Conservation (phyloP, 2,113 vertebrate species). For the Phyllopteryx taeniolatus region DNA sequence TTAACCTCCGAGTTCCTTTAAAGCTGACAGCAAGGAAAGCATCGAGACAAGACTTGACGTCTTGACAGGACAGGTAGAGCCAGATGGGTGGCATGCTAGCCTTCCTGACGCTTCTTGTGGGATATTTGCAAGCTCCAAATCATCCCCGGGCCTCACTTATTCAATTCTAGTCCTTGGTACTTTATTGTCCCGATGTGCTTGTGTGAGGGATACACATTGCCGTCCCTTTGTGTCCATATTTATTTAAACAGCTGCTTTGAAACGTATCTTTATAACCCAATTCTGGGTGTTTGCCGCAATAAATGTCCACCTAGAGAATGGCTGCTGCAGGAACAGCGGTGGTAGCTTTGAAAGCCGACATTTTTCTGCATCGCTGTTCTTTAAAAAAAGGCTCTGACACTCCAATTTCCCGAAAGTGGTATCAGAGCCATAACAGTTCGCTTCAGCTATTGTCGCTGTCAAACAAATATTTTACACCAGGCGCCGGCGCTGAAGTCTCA, state of each 20-base stretch:
- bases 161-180: conserved; percentile 68
- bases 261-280: conserved; percentile 56
- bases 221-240: conserved; percentile 43
- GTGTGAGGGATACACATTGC: conserved; percentile 46
- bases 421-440: not conserved
- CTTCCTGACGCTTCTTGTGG: conserved; percentile 54
- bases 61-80: conserved; percentile 54
- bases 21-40: not conserved
- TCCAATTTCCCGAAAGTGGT: not conserved
- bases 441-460: not conserved
- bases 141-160: conserved; percentile 36
- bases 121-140: conserved; percentile 59
- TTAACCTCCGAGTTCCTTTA: conserved; percentile 4
- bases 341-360: not conserved
- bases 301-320: conserved; percentile 21
- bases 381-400: not conserved
- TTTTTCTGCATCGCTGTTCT: not conserved
- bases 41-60: not conserved
- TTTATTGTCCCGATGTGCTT: conserved; percentile 62
- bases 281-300: conserved; percentile 15
- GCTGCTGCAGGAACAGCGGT: not conserved
- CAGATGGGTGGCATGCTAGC: conserved; percentile 39
- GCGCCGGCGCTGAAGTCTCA: not conserved
- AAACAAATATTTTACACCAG: not conserved
- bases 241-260: conserved; percentile 75